These are phyloP conservation scores for Ceratotherium simum DNA, from an alignment of 2,113 vertebrate genomes.

Conservation along the genomic window DNA sequence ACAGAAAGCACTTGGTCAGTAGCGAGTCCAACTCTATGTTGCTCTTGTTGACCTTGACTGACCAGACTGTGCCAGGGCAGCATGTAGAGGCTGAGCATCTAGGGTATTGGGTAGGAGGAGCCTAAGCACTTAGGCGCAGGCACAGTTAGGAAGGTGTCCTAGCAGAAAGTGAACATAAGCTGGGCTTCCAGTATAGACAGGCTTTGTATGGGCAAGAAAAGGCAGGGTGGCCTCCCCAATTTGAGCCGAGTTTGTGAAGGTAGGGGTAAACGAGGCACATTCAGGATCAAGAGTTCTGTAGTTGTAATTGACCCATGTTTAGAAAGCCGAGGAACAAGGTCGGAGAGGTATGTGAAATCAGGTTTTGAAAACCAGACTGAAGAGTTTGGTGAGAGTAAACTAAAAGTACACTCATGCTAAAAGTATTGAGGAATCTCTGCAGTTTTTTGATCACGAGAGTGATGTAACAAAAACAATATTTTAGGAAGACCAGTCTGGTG, in stretches of 20 bases:
- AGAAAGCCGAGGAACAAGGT: neutral
- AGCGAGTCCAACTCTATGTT: neutral
- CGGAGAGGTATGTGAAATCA: neutral
- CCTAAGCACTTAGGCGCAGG: neutral
- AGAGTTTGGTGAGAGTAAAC: slow-evolving; percentile 10
- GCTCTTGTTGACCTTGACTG: neutral
- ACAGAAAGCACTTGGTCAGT: neutral
- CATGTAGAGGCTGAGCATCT: neutral
- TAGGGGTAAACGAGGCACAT: neutral
- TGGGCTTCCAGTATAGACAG: slow-evolving; percentile 14
- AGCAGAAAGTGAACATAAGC: neutral
- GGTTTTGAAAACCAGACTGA: slow-evolving; percentile 33
- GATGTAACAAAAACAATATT: neutral
- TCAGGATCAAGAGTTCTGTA: neutral
- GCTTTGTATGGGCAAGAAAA: neutral
- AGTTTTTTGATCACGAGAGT: neutral
- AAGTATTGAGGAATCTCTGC: slow-evolving; percentile 17
- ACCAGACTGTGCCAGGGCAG: neutral
- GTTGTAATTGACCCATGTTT: neutral
- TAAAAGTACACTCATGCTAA: neutral
- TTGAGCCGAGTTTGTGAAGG: neutral
- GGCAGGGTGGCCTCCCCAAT: neutral
- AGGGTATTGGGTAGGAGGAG: neutral
- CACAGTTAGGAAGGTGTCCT: neutral
- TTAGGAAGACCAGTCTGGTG: slow-evolving; percentile 33